Conservation (phyloP, 2,888 invertebrate species). For the Eupithecia exiguata region DNA sequence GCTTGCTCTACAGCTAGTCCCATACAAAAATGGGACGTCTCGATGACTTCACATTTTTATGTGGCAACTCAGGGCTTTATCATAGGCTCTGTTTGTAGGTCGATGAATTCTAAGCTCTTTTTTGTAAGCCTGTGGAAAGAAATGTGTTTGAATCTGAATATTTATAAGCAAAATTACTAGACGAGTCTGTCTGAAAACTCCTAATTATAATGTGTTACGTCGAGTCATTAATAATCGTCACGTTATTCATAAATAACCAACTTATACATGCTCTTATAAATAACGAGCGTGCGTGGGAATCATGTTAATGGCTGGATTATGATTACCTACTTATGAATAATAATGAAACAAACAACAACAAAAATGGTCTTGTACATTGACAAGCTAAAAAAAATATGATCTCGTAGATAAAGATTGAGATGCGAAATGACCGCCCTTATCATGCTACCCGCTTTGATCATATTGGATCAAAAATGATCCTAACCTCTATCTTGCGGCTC, state of each 20-base stretch:
- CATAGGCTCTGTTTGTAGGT: too few relatives aligned
- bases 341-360: conserved; percentile 20
- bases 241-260: not conserved
- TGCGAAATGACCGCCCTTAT: too few relatives aligned
- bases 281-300: conserved; percentile 11
- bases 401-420: too few relatives aligned
- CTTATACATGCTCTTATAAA: not conserved
- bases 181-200: not conserved
- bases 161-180: not conserved
- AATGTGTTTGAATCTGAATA: not conserved
- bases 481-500: too few relatives aligned
- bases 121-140: not conserved
- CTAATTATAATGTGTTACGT: not conserved
- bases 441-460: too few relatives aligned
- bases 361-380: conserved; percentile 46
- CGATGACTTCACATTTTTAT: too few relatives aligned
- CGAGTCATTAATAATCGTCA: conserved; percentile 4
- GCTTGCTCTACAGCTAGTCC: too few relatives aligned
- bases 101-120: not conserved
- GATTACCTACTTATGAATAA: conserved; percentile 5
- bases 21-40: too few relatives aligned
- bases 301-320: conserved; percentile 7
- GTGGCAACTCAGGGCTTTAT: too few relatives aligned
- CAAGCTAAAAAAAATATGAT: too few relatives aligned
- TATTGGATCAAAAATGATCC: too few relatives aligned